Percentiles rank a stretch among this genome's conserved stretches.
phyloP scores from a whole-genome alignment of 2,797 vertebrate species.

The Hipposideros larvatus region DNA sequence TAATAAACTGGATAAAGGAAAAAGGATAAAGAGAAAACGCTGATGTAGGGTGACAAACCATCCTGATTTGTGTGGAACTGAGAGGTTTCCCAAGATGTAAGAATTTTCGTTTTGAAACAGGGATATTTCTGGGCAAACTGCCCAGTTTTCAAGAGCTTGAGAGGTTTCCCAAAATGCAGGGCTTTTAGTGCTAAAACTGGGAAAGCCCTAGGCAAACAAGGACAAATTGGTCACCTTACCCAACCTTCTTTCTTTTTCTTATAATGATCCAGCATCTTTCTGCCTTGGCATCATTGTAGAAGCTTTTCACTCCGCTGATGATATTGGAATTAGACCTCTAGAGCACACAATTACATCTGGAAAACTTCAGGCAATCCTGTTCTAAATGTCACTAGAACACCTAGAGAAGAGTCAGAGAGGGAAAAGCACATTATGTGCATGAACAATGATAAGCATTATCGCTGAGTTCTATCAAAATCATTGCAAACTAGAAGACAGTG shows the following conservation, averaged over 20 bases:
- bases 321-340: background rate
- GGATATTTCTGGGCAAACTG: background rate
- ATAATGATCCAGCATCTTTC: background rate
- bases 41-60: background rate
- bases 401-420: background rate
- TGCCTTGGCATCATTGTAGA: background rate
- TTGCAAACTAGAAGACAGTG: background rate
- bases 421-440: background rate
- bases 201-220: background rate
- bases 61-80: background rate
- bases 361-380: background rate
- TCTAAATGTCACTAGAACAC: constrained; percentile 9
- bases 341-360: background rate
- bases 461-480: background rate
- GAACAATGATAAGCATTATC: background rate
- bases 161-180: background rate
- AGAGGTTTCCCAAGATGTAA: background rate
- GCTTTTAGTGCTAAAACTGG: background rate
- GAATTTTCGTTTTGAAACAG: background rate
- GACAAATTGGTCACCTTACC: background rate
- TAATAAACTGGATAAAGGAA: background rate
- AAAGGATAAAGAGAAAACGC: background rate
- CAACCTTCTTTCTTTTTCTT: background rate
- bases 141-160: background rate
- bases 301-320: background rate